Evolutionary conservation across 2,797 vertebrate species (phyloP), one percentile per base, ranked within the genome.

Genomic region (Ctenochaetus hawaiiensis): DNA sequence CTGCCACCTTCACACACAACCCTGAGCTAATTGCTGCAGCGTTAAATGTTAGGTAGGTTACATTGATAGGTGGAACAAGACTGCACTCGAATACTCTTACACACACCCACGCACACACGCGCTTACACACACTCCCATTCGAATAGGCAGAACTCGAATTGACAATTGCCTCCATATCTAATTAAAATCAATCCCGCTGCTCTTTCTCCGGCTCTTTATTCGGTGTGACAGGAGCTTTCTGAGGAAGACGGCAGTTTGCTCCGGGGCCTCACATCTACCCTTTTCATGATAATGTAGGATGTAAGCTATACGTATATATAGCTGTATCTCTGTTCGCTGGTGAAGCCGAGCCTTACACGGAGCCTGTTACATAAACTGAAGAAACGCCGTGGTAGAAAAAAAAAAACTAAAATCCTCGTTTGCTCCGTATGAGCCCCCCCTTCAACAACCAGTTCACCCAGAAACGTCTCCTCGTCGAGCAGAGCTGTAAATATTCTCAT

Each of bases 111-210:
- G 6, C 47, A 20, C 20, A 43, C 66, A 23, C 34, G 6, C 52
- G 6, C 48, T 51, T 39, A 52, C 23, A 18, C n/a, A 22, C 6
- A 4, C 23, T 64, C 39, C 30, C 41, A 30, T 41, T 54, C 62
- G 69, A 80, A 72, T 22, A 65, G 73, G 71, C 60, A 82, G 67
- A 59, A 66, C 18, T 70, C 74, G 20, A 81, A 62, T 48, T 80
- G 60, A 60, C 67, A 49, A 78, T 79, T 75, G 52, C 60, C 44
- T 11, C 65, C 59, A 72, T 80, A 78, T 86, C 76, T 81, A 88
- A 91, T 93, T 89, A 84, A 86, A 86, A 81, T 89, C 77, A 80
- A 49, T 51, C 47, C 72, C 75, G 39, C 66, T 51, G 79, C 47
- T 75, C 47, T 26, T 65, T 64, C 53, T 66, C 57, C 22, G n/a